Percentiles rank a stretch among this genome's conserved stretches.
phyloP scores from a whole-genome alignment of 2,888 invertebrate genomes.

The Pandemis heparana region DNA sequence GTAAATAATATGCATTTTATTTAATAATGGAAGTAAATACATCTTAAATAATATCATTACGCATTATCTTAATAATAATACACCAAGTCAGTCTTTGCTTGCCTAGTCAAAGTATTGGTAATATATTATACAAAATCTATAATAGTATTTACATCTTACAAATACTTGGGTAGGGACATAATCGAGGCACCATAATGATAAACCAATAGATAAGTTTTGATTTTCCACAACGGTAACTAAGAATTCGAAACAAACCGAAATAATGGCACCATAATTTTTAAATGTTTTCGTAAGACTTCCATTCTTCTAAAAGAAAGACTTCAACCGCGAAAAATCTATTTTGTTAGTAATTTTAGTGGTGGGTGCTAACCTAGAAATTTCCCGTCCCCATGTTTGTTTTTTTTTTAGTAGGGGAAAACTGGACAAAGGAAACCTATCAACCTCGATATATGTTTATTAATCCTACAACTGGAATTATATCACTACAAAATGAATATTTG shows the following conservation, averaged over 20 bases:
- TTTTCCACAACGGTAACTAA: conserved; percentile 62
- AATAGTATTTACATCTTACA: conserved; percentile 55
- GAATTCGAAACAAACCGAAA: conserved; percentile 50
- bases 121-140: conserved; percentile 63
- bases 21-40: conserved; percentile 72
- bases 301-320: background rate
- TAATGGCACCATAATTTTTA: conserved; percentile 61
- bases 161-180: conserved; percentile 46
- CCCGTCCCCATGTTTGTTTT: background rate
- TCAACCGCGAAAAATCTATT: background rate
- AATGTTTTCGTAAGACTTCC: background rate
- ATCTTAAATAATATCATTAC: conserved; percentile 71
- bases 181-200: conserved; percentile 61
- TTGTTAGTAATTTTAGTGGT: background rate
- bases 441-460: background rate
- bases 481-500: conserved; percentile 73
- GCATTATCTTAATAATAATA: conserved; percentile 67
- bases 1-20: conserved; percentile 67
- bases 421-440: background rate
- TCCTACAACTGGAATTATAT: conserved; percentile 59
- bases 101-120: conserved; percentile 81
- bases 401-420: background rate
- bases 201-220: conserved; percentile 41
- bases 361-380: background rate
- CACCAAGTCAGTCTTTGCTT: conserved; percentile 86